A percentile compares a stretch with the other conserved stretches of the same genome.
Conservation (phyloP, 1,140 invertebrate species). For the Halictus rubicundus region DNA sequence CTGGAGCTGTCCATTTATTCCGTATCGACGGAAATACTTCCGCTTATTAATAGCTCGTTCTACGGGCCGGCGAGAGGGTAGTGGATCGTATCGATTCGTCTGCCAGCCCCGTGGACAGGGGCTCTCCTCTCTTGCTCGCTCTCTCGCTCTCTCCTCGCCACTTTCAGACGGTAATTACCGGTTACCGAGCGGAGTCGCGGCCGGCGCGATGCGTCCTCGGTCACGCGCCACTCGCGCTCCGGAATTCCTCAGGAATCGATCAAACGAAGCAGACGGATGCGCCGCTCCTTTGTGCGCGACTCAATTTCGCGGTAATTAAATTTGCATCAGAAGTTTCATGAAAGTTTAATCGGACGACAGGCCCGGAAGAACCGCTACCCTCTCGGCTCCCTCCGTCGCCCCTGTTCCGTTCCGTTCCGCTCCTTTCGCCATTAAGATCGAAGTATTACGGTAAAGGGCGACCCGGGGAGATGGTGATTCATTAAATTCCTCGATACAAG, state of each 20-base stretch:
- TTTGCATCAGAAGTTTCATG: constrained; percentile 49
- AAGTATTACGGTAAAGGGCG: background rate
- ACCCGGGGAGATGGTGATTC: background rate
- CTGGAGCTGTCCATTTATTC: constrained; percentile 9
- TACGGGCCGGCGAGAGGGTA: background rate
- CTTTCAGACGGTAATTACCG: constrained; percentile 14
- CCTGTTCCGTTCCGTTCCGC: no score
- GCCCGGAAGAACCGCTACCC: no score
- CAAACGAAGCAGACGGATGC: constrained; percentile 3
- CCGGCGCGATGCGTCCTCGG: constrained; percentile 17
- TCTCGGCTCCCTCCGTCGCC: background rate
- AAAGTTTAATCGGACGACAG: constrained; percentile 52
- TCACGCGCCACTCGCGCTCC: constrained; percentile 16
- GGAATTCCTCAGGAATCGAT: constrained; percentile 35
- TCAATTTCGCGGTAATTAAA: constrained; percentile 52
- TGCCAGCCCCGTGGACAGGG: background rate
- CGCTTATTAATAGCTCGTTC: constrained; percentile 18
- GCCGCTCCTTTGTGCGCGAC: constrained; percentile 14
- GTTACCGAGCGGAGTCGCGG: constrained; percentile 7
- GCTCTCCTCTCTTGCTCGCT: no score
- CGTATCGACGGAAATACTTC: constrained; percentile 20
- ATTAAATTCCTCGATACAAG: constrained; percentile 29
- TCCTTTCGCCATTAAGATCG: constrained; percentile 16
- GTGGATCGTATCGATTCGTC: constrained; percentile 46
- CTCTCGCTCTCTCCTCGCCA: background rate